These are phyloP conservation scores for Thryonomys swinderianus DNA, from an alignment of 2,113 vertebrate genomes.

Conservation along the genomic window DNA sequence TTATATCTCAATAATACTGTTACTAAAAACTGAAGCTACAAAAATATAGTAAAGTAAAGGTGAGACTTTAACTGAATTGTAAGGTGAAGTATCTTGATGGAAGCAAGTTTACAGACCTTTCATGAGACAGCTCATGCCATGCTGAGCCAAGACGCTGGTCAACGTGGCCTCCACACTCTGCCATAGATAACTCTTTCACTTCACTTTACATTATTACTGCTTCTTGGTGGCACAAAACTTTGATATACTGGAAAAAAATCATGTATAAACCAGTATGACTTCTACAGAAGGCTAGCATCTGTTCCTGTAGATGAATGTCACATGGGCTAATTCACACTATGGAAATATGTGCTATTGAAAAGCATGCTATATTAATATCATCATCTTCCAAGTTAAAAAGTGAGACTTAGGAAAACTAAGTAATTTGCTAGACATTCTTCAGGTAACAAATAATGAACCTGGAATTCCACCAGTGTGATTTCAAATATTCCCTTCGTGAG, in stretches of 20 bases:
- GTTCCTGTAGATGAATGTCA: not conserved
- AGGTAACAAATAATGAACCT: not conserved
- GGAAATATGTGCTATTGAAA: slow-evolving; percentile 8
- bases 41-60: not conserved
- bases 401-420: not conserved
- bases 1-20: not conserved
- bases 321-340: not conserved
- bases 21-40: not conserved
- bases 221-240: not conserved
- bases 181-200: not conserved
- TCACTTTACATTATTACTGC: not conserved
- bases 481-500: not conserved
- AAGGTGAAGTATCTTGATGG: not conserved
- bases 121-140: not conserved
- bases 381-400: not conserved
- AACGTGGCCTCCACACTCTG: not conserved
- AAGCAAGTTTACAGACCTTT: not conserved
- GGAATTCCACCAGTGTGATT: not conserved
- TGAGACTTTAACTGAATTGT: not conserved
- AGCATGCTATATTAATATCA: not conserved
- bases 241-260: not conserved
- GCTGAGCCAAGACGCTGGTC: not conserved
- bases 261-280: not conserved
- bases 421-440: not conserved
- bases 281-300: not conserved